Evolutionary conservation across 1,140 invertebrate genomes (phyloP), one percentile per base, ranked within the genome.

Genomic region (Lysiphlebus fabarum): DNA sequence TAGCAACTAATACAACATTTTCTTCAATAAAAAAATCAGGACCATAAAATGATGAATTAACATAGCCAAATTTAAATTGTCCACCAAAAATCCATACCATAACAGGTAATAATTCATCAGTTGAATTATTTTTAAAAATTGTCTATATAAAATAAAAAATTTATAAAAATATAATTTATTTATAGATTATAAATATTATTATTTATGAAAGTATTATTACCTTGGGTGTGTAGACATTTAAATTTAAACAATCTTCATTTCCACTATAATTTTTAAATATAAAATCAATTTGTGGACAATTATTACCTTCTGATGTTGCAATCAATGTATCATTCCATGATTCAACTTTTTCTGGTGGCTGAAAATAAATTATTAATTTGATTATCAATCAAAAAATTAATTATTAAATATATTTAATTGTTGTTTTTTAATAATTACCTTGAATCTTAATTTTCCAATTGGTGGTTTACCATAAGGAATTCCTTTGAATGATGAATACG

Each of bases 1-100:
- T 78, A 0, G 87, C 86, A 4, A 94, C 88, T 0, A 92, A 79
- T 6, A 94, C 74, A 5, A 92, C 79, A 60, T 91, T 86, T 49
- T 84, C 80, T 45, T 90, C 87, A 1, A 51, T 33, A 9, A 51
- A 36, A 51, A 51, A 51, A 14, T 51, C 49, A 12, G 49, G 49
- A 38, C 49, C 87, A 65, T 89, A 89, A 71, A 83, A 86, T 7
- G 77, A 68, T 1, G 81, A 84, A 36, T 84, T 84, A 0, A 83
- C 82, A 0, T 84, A 81, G 0, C 88, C 87, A 47, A 85, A 85
- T 59, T 87, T 74, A 83, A 84, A 90, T 7, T 87, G 87, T 6
- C 89, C 87, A 1, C 88, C 88, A 59, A 90, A 88, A 56, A 90
- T 82, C 74, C 85, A 90, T 11, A 91, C 80, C 86, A 91, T 88